Evolutionary conservation across 2,797 vertebrate genomes (phyloP).

Genomic region (Ficedula albicollis): DNA sequence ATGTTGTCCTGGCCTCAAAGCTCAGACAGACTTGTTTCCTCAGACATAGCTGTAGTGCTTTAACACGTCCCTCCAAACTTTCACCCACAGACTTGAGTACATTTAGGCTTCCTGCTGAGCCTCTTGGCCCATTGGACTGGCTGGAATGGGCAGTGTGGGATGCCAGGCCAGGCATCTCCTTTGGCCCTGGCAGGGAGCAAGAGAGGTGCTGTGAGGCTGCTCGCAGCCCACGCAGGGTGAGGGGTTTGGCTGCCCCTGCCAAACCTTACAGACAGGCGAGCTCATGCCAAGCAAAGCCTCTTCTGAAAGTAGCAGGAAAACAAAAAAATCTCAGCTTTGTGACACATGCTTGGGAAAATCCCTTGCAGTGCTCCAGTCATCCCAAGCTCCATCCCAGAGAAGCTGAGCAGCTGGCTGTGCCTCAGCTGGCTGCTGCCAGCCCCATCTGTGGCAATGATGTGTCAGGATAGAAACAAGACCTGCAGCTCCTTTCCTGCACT

Average conservation of each 20-base stretch:
- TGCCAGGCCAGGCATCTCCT: background rate
- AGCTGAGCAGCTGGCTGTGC: background rate
- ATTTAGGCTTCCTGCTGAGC: background rate
- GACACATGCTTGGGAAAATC: background rate
- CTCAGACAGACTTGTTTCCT: background rate
- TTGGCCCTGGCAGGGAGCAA: rapidly evolving
- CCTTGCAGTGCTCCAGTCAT: background rate
- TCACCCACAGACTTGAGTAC: background rate
- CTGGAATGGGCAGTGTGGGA: background rate
- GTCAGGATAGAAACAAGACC: background rate
- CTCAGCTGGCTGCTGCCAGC: background rate
- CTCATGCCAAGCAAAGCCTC: background rate
- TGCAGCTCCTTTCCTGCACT: background rate
- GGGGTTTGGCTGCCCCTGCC: background rate
- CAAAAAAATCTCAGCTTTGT: background rate
- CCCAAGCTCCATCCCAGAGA: background rate
- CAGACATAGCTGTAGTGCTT: background rate
- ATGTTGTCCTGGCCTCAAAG: background rate
- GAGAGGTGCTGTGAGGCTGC: background rate
- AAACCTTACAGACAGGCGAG: background rate
- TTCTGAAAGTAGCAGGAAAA: background rate
- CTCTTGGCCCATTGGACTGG: rapidly evolving
- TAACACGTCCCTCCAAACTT: background rate
- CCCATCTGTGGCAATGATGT: background rate
- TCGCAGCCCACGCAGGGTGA: rapidly evolving